These are phyloP conservation scores for Sepioteuthis lessoniana DNA, from an alignment of 2,888 invertebrate species.

Conservation along the genomic window DNA sequence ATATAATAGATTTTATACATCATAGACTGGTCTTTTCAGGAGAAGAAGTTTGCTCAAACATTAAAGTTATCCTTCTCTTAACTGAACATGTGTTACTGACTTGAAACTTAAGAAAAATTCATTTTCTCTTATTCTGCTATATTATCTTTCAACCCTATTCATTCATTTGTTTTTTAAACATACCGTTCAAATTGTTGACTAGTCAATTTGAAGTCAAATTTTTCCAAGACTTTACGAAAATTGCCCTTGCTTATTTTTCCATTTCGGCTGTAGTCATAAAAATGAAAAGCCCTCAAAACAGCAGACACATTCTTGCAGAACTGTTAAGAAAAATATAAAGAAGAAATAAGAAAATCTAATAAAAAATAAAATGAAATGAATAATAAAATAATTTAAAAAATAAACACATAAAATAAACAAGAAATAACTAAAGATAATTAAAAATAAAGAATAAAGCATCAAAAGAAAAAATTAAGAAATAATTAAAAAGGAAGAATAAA, in stretches of 20 bases:
- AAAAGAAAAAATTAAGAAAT: neutral
- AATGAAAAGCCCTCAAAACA: slow-evolving; percentile 69
- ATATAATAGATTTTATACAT: no score
- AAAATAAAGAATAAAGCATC: neutral
- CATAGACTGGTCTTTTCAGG: no score
- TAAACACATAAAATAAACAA: neutral
- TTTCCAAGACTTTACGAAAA: slow-evolving; percentile 72
- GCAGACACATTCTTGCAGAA: slow-evolving; percentile 66
- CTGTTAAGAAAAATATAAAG: slow-evolving; percentile 48
- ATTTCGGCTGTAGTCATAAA: slow-evolving; percentile 74
- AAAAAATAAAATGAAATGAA: neutral
- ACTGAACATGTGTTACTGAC: no score
- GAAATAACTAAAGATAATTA: slow-evolving; percentile 41
- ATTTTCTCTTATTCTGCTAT: no score
- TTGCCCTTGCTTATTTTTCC: slow-evolving; percentile 73
- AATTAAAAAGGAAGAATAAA: neutral
- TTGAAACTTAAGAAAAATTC: no score
- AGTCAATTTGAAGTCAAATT: slow-evolving; percentile 71
- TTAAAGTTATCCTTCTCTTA: no score
- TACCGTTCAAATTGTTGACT: slow-evolving; percentile 74
- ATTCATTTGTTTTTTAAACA: slow-evolving; percentile 51
- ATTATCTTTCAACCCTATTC: no score
- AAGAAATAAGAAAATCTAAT: neutral
- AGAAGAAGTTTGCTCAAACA: no score
- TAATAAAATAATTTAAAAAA: neutral